A percentile compares a stretch with the other conserved stretches of the same genome.
Evolutionary conservation across 2,888 invertebrate genomes (phyloP).

Genomic region (Scrobipalpa atriplicella): DNA sequence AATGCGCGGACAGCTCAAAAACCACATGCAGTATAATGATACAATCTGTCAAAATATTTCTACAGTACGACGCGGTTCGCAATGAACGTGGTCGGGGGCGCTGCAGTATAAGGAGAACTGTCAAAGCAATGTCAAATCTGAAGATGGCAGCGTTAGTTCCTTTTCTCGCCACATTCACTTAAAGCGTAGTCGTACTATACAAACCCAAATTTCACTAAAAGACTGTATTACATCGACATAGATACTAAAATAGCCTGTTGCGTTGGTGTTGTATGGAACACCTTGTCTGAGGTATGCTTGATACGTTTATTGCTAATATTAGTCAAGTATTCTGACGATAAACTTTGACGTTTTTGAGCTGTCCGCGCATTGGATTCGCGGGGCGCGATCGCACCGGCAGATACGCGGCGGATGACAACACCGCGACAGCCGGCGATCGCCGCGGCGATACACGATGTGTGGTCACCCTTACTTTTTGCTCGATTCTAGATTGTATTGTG

Average conservation of each 20-base stretch:
- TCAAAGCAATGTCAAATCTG: no score
- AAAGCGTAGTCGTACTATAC: no score
- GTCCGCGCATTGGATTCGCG: slow-evolving; percentile 56
- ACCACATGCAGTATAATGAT: slow-evolving; percentile 51
- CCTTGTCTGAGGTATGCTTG: slow-evolving; percentile 2
- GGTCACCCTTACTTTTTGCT: slow-evolving; percentile 63
- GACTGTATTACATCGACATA: not conserved
- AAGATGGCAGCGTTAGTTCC: no score
- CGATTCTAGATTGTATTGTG: slow-evolving; percentile 79
- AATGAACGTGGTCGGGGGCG: no score
- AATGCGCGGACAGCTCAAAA: slow-evolving; percentile 56
- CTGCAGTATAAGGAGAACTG: no score
- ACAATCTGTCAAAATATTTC: slow-evolving; percentile 59
- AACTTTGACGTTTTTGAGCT: slow-evolving; percentile 36
- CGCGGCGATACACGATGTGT: slow-evolving; percentile 67
- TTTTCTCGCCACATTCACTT: no score
- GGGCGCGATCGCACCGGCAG: slow-evolving; percentile 60
- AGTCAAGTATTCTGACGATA: not conserved
- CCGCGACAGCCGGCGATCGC: slow-evolving; percentile 63
- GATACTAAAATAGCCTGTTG: not conserved
- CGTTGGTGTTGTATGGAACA: not conserved
- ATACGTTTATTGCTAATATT: slow-evolving; percentile 15
- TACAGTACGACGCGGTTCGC: not conserved
- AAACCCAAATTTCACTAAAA: no score
- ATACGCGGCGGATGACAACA: slow-evolving; percentile 69